Base-by-base conservation (phyloP, 2,888 invertebrate genomes). In the Schrankia costaestrigalis region DNA sequence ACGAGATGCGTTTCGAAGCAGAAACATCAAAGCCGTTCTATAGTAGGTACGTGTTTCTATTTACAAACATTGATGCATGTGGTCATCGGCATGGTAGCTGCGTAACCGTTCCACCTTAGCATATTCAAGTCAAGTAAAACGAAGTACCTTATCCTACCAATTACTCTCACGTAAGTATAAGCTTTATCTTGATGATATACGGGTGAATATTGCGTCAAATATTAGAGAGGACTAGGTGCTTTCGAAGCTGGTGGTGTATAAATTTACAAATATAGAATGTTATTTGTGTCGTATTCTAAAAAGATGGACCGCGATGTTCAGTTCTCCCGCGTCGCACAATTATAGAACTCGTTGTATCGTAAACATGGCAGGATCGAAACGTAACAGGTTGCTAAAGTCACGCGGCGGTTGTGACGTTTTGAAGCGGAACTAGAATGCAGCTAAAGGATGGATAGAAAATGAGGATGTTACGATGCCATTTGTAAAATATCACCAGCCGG, bases 201-300 rank as follows among this genome's bases (percentile, higher is more conserved):
- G 65, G 68, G 41, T 49, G 63, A 75, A 46, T 70, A 46, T 78
- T 46, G 64, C 40, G 29, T 32, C 39, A 42, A 31, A 45, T 43
- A 49, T 45, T 46, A 48, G 51, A 28, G 40, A 59, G 63, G 59
- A 60, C 70, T 75, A 74, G 72, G 63, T 59, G 69, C 77, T 76
- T 70, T 77, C 71, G 63, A 71, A 77, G 73, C 74, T 71, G 69
- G 72, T 74, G 76, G 79, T 69, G 80, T 83, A 81, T 82, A 82
- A 80, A 84, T 81, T 78, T 81, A 72, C 85, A 81, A 86, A 86
- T 84, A 84, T 87, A 87, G 86, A 86, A 85, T 76, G 85, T 85
- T 87, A 87, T 87, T 87, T 85, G 84, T 85, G 86, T 86, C 79
- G 82, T 83, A 83, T 85, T 86, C 86, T 86, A 87, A 86, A 87